A percentile compares a stretch with the other conserved stretches of the same genome.
These are phyloP conservation scores for Spermophilus dauricus DNA, from an alignment of 2,113 vertebrate genomes.

Conservation along the genomic window DNA sequence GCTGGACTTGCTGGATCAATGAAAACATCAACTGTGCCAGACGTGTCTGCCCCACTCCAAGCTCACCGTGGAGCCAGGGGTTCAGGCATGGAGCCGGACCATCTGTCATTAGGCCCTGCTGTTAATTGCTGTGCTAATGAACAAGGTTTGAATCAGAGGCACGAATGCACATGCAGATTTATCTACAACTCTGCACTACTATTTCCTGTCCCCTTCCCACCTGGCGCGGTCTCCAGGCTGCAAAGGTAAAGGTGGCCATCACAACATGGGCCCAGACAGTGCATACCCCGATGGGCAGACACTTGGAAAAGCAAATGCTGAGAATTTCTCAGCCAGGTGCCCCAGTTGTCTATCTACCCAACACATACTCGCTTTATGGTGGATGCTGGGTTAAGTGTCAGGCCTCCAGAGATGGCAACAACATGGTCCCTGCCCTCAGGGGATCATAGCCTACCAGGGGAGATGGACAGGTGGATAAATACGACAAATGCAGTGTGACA, in stretches of 20 bases:
- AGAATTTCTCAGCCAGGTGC: fast-evolving
- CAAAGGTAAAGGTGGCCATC: neutral
- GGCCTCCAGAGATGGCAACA: neutral
- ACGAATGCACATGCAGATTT: conserved; percentile 7
- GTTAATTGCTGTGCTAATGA: conserved; percentile 75
- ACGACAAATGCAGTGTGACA: neutral
- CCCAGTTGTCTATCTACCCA: neutral
- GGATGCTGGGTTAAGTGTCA: neutral
- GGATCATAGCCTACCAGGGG: neutral
- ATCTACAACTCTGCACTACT: neutral
- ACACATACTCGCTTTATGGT: neutral
- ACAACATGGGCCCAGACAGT: fast-evolving
- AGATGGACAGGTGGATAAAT: neutral
- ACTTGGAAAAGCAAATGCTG: neutral
- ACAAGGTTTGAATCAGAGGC: conserved; percentile 63
- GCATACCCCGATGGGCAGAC: neutral
- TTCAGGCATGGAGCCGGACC: conserved; percentile 56
- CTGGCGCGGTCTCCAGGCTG: neutral
- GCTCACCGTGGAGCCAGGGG: conserved; percentile 6
- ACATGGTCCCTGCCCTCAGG: neutral
- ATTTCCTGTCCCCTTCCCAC: neutral
- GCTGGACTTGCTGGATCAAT: conserved; percentile 61
- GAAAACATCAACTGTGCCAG: conserved; percentile 71
- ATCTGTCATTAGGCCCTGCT: conserved; percentile 70
- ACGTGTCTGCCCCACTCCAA: neutral